These are phyloP conservation scores for Microcebus ravelobensis DNA, from an alignment of 2,113 vertebrate species.

Conservation along the genomic window DNA sequence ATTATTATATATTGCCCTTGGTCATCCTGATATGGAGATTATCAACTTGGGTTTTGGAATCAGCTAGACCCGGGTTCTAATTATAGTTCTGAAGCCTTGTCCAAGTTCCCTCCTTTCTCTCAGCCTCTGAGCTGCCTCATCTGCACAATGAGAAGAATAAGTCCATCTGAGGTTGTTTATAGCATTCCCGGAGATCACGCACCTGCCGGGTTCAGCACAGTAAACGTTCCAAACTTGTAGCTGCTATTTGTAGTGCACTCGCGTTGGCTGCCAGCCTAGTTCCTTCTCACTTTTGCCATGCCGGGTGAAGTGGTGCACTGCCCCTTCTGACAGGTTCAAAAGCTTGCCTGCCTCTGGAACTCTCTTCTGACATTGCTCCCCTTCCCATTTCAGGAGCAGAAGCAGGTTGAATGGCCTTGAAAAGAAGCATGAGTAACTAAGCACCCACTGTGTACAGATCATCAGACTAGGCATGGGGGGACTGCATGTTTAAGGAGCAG, in stretches of 20 bases:
- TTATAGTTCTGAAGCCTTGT: background rate
- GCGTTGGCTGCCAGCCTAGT: background rate
- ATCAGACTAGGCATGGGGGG: background rate
- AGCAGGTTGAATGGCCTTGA: background rate
- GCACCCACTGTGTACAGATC: background rate
- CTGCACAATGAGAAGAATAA: background rate
- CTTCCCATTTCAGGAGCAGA: constrained; percentile 1
- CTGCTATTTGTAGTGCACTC: background rate
- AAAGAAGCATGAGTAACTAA: background rate
- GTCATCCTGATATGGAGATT: background rate
- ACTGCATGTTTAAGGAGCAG: background rate
- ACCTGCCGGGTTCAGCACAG: background rate
- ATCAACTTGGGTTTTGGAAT: constrained; percentile 2
- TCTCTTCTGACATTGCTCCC: background rate
- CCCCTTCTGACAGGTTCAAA: background rate
- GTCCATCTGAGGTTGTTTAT: background rate
- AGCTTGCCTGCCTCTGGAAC: background rate
- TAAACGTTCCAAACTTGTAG: background rate
- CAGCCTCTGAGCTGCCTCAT: background rate
- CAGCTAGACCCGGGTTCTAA: background rate
- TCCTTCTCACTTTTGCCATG: background rate
- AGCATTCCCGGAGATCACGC: background rate
- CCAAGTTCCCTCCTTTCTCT: background rate
- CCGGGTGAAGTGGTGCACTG: background rate
- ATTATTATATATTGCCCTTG: background rate